Evolutionary conservation across 2,888 invertebrate species (phyloP).

Genomic region (Eristalinus sepulchralis): DNA sequence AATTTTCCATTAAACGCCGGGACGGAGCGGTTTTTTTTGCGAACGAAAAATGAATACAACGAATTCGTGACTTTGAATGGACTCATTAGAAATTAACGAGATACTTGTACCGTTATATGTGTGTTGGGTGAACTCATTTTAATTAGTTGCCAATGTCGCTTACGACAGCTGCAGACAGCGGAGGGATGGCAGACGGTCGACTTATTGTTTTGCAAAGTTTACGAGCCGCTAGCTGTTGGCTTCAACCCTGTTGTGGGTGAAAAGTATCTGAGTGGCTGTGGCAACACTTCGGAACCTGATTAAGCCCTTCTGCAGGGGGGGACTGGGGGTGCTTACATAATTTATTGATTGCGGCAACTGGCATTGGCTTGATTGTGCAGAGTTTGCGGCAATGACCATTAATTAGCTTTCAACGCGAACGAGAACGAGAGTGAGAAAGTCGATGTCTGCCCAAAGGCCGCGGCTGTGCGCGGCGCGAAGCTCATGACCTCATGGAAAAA

Average conservation of each 20-base stretch:
- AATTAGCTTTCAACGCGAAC: slow-evolving; percentile 33
- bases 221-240: background rate
- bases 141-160: slow-evolving; percentile 41
- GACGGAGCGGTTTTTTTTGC: background rate
- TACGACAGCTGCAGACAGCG: background rate
- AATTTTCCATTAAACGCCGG: background rate
- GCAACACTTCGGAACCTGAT: background rate
- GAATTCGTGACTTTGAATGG: slow-evolving; percentile 27
- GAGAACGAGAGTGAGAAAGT: background rate
- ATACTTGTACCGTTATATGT: background rate
- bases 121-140: slow-evolving; percentile 27
- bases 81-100: slow-evolving; percentile 43
- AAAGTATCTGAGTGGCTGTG: slow-evolving; percentile 9
- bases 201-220: slow-evolving; percentile 17
- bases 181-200: background rate
- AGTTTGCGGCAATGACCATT: slow-evolving; percentile 59
- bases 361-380: slow-evolving; percentile 38
- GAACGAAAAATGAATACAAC: background rate
- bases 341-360: slow-evolving; percentile 51
- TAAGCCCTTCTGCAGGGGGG: background rate
- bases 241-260: background rate
- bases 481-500: slow-evolving; percentile 28
- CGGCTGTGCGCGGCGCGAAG: slow-evolving; percentile 1
- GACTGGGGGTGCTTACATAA: background rate
- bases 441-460: background rate